A percentile compares a stretch with the other conserved stretches of the same genome.
Evolutionary conservation across 1,140 invertebrate species (phyloP).

Genomic region (Papilio dardanus): DNA sequence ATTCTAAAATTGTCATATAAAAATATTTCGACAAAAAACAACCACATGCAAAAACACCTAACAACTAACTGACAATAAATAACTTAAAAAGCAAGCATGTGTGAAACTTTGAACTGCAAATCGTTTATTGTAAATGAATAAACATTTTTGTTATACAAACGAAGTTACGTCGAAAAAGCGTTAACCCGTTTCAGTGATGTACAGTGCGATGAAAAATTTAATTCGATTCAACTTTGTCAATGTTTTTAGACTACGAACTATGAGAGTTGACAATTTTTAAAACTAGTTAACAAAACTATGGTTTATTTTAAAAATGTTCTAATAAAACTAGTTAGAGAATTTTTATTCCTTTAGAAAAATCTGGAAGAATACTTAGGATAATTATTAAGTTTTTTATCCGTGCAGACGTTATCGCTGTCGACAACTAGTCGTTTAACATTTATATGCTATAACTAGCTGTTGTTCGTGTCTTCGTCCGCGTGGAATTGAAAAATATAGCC

Average conservation of each 20-base stretch:
- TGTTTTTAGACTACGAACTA: neutral
- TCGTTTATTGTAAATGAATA: conserved; percentile 14
- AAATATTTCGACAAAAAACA: neutral
- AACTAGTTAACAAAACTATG: neutral
- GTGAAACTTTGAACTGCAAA: neutral
- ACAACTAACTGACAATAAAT: neutral
- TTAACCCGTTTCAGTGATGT: conserved; percentile 13
- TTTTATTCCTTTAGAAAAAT: no score
- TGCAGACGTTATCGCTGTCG: no score
- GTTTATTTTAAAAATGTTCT: no score
- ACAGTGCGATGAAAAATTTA: neutral
- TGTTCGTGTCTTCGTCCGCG: no score
- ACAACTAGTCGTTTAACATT: no score
- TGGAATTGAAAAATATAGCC: no score
- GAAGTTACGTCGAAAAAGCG: conserved; percentile 12
- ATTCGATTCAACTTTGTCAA: conserved; percentile 5
- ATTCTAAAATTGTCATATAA: no score
- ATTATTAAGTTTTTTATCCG: no score
- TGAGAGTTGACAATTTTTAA: neutral
- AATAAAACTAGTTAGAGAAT: no score
- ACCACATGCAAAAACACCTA: neutral
- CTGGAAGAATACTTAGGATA: no score
- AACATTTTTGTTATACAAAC: conserved; percentile 4
- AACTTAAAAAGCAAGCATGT: neutral
- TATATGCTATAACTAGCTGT: no score